Base-by-base conservation (phyloP, 2,888 invertebrate genomes). In the Cephus sareptanus region DNA sequence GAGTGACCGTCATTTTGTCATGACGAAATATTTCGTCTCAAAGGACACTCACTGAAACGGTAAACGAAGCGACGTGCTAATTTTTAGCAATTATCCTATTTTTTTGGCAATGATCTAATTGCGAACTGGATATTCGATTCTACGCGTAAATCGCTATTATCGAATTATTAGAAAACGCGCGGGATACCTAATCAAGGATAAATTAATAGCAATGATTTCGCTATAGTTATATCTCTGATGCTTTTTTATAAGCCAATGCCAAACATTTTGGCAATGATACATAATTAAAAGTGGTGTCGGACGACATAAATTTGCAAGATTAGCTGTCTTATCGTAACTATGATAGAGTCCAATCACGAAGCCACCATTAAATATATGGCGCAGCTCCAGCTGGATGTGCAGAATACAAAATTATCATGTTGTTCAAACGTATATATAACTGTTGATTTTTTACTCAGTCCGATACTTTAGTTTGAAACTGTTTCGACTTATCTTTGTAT, bases 341-440 rank as follows among this genome's bases (percentile, higher is more conserved):
- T 4, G 71, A 71, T n/a, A 15, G 1, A 76, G 11, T 69, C 79
- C 15, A 76, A 78, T 75, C 83, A 83, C 82, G 81, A 76, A 80
- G 81, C 73, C 75, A 77, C 81, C 83, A 83, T 85, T 83, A 86
- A 83, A 85, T 84, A 82, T 85, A 86, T 83, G 80, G 79, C 56
- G 56, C 56, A 77, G 81, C 79, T 82, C 76, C 33, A 30, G 76
- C 40, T 69, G 76, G 80, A 79, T 74, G 81, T 73, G 34, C 69
- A 69, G 83, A 86, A 85, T 86, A 82, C 85, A 71, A 77, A 75
- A 85, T 79, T 80, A 1, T 34, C 23, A 9, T 33, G 33, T 12
- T 15, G 31, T 71, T 34, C 71, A 3, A 15, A 31, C 34, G 34
- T 33, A 71, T 71, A 34, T 31, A 34, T 71, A 71, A 31, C 71